Evolutionary conservation across 1,140 invertebrate genomes (phyloP), one percentile per base, ranked within the genome.

Genomic region (Gryon sp.): DNA sequence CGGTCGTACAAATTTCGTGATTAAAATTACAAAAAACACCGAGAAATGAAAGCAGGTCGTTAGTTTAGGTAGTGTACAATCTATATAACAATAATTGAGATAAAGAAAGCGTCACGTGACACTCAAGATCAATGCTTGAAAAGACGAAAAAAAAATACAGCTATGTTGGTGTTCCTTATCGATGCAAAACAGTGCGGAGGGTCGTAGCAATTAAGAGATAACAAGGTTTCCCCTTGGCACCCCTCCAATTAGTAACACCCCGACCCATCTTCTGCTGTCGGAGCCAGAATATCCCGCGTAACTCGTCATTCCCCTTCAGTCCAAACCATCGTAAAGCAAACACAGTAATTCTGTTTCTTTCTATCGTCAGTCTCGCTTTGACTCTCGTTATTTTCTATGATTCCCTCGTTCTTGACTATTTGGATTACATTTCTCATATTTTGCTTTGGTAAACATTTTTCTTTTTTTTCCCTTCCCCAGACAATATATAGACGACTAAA

Each of bases 151-250:
- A 40, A 75, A 78, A 75, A 65, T 28, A 8, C 9, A 30, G 60
- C 50, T 60, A 59, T 19, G 24, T 68, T 62, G 62, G 68, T 66
- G 70, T 69, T 76, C 57, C 86, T 88, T 87, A 85, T 87, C 87
- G 83, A 89, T 89, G 87, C 86, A 88, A 87, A 88, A 89, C 83
- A 87, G 83, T 74, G 78, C 73, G 79, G 81, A 86, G 86, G 86
- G 84, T 86, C 80, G 85, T 83, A 88, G 87, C 86, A 88, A 88
- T 88, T 88, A 88, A 88, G 86, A 88, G 86, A 88, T 88, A 88
- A 88, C 87, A 88, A 88, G 86, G 84, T 88, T 88, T 82, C 82
- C 81, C 81, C 83, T 83, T 79, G 81, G 75, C 80, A 80, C 86
- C 86, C 85, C 84, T 86, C 85, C 87, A 88, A 88, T 88, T 88